Conservation (phyloP, 2,113 vertebrate genomes). For the Archocentrus centrarchus region DNA sequence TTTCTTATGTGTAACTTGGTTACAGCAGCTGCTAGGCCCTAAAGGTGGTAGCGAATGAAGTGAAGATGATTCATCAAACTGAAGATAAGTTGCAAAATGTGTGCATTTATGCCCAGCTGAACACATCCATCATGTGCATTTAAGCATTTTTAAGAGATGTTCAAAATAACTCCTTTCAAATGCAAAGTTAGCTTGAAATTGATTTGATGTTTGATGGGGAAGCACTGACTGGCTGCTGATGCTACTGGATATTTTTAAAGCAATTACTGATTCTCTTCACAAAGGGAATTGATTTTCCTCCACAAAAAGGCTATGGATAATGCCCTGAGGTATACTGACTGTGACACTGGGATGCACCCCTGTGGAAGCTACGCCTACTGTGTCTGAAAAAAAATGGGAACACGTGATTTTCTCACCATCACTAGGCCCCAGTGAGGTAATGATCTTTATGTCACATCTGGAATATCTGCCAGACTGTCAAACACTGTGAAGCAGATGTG, state of each 20-base stretch:
- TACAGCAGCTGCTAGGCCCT: constrained; percentile 14
- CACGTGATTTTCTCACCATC: constrained; percentile 1
- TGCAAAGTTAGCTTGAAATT: constrained; percentile 31
- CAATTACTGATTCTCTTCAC: constrained; percentile 52
- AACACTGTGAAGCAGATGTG: background rate
- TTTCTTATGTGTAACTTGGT: background rate
- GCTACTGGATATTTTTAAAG: constrained; percentile 19
- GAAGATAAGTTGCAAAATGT: constrained; percentile 10
- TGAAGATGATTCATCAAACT: constrained; percentile 47
- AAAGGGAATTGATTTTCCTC: constrained; percentile 68
- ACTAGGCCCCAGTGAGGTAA: background rate
- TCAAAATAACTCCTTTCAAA: constrained; percentile 8
- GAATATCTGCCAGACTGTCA: background rate
- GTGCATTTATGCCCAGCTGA: background rate
- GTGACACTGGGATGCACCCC: constrained; percentile 32
- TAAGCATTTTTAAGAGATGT: constrained; percentile 20
- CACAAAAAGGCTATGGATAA: constrained; percentile 66
- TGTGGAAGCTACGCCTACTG: constrained; percentile 23
- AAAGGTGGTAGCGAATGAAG: constrained; percentile 10
- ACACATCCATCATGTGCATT: constrained; percentile 1
- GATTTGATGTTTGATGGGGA: constrained; percentile 21
- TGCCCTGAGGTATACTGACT: constrained; percentile 58
- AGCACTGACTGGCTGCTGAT: constrained; percentile 31
- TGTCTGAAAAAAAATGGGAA: constrained; percentile 7
- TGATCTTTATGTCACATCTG: constrained; percentile 26